A percentile compares a stretch with the other conserved stretches of the same genome.
phyloP scores from a whole-genome alignment of 2,113 vertebrate genomes.

The Picathartes gymnocephalus region DNA sequence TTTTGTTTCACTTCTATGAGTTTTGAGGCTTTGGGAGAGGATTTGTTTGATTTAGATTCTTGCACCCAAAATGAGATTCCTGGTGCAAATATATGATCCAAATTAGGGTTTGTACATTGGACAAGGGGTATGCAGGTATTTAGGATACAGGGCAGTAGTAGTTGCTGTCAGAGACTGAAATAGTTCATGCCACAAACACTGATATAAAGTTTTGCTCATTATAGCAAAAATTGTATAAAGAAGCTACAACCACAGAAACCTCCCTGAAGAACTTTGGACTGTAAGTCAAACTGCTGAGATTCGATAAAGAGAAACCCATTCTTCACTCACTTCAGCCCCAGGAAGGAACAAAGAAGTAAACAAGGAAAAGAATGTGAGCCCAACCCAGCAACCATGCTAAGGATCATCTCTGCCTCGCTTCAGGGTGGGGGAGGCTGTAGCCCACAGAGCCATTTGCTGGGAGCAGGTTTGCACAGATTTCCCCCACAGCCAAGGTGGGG shows the following conservation, averaged over 20 bases:
- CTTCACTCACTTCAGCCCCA: background rate
- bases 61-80: background rate
- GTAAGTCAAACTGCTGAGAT: background rate
- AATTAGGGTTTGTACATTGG: background rate
- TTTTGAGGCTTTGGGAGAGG: background rate
- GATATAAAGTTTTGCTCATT: background rate
- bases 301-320: background rate
- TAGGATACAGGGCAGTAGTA: too few species aligned
- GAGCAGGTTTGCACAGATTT: background rate
- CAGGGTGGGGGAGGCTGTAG: background rate
- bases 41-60: background rate
- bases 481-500: background rate
- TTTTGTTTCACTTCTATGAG: background rate
- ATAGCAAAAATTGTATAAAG: background rate
- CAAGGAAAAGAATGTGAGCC: background rate
- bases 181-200: background rate
- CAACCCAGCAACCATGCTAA: background rate
- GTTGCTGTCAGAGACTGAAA: background rate
- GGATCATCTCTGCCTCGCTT: background rate
- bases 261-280: background rate
- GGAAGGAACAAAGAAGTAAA: background rate
- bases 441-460: background rate
- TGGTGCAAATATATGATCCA: background rate
- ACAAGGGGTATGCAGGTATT: rapidly evolving
- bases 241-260: background rate